Evolutionary conservation across 1,140 invertebrate genomes (phyloP).

Genomic region (Zaprionus camerounensis): DNA sequence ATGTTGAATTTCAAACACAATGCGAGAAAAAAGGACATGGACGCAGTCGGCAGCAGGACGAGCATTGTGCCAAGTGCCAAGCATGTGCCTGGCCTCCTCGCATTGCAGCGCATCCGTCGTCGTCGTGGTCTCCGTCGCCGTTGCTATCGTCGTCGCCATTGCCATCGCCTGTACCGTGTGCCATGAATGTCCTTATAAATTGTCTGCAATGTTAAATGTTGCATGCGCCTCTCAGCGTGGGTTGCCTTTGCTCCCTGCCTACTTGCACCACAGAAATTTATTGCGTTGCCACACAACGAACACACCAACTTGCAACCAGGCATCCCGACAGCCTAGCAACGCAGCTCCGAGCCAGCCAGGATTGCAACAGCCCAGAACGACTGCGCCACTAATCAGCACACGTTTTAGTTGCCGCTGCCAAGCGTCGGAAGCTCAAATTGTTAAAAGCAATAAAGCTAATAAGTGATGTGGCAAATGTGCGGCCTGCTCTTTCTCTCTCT

Average conservation of each 20-base stretch:
- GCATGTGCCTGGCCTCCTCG: constrained; percentile 57
- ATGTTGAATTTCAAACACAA: constrained; percentile 80
- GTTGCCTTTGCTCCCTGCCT: constrained; percentile 62
- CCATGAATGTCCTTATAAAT: constrained; percentile 81
- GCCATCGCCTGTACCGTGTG: constrained; percentile 57
- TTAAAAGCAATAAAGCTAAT: constrained; percentile 82
- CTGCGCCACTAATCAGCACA: constrained; percentile 76
- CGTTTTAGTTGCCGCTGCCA: constrained; percentile 76
- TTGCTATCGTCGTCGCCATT: constrained; percentile 41
- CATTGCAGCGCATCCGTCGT: constrained; percentile 41
- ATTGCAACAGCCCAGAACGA: constrained; percentile 40
- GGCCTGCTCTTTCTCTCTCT: constrained; percentile 31
- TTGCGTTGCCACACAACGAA: constrained; percentile 53
- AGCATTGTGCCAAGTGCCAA: constrained; percentile 73
- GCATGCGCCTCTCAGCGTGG: constrained; percentile 64
- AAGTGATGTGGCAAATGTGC: constrained; percentile 81
- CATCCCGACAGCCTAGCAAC: background rate
- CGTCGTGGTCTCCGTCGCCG: constrained; percentile 24
- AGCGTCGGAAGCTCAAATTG: constrained; percentile 77
- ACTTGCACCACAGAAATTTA: constrained; percentile 76
- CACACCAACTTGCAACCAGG: constrained; percentile 19
- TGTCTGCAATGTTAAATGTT: constrained; percentile 81
- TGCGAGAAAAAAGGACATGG: constrained; percentile 58
- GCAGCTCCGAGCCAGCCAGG: constrained; percentile 12
- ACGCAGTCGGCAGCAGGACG: constrained; percentile 44